Evolutionary conservation across 2,113 vertebrate genomes (phyloP).

Genomic region (Taxidea taxus): DNA sequence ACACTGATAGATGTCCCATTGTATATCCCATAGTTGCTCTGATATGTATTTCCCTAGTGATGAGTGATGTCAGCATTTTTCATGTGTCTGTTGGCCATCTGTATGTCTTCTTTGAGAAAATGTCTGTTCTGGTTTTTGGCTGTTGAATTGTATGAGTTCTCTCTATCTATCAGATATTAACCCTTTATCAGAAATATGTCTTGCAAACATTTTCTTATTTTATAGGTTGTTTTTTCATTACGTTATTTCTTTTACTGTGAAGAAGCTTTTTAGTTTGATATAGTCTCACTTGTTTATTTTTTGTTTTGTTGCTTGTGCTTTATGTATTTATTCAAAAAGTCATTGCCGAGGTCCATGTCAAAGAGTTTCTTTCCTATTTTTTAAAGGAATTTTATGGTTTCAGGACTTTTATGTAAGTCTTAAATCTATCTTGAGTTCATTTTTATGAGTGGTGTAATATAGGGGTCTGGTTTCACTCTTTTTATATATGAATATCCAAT

Average conservation of each 20-base stretch:
- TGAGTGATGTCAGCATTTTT: neutral
- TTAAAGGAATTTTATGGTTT: neutral
- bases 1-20: too few species aligned
- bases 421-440: neutral
- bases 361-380: neutral
- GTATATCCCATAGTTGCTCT: neutral
- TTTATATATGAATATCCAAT: neutral
- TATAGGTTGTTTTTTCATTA: neutral
- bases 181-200: neutral
- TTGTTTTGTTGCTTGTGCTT: neutral
- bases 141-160: neutral
- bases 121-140: neutral
- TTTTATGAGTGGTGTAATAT: neutral
- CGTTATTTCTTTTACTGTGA: neutral
- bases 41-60: neutral
- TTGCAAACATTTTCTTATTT: neutral
- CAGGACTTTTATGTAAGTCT: neutral
- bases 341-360: neutral
- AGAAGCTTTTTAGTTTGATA: neutral
- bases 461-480: neutral
- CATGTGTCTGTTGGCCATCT: neutral
- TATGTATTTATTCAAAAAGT: neutral
- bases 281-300: neutral
- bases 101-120: neutral
- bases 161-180: neutral